Conservation (phyloP, 2,113 vertebrate species). For the Paradoxurus hermaphroditus region DNA sequence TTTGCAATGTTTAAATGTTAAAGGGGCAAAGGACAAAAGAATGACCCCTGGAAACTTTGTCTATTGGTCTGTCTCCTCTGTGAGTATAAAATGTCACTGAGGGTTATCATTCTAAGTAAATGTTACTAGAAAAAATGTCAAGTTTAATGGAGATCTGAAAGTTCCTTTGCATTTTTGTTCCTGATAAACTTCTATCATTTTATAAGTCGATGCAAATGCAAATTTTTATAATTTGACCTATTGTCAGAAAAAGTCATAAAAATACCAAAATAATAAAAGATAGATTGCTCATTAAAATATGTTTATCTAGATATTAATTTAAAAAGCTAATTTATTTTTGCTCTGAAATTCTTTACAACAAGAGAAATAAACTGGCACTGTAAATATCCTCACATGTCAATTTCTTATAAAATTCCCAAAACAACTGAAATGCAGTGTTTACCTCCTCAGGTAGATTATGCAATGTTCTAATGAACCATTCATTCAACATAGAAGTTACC, state of each 20-base stretch:
- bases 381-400: neutral
- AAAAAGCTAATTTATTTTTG: slow-evolving; percentile 5
- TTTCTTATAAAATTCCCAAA: slow-evolving; percentile 43
- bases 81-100: slow-evolving; percentile 33
- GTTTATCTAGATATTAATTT: neutral
- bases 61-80: neutral
- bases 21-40: neutral
- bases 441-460: slow-evolving; percentile 14
- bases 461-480: slow-evolving; percentile 40
- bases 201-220: slow-evolving; percentile 13
- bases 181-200: slow-evolving; percentile 39
- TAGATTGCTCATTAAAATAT: slow-evolving; percentile 41
- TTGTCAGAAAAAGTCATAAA: neutral
- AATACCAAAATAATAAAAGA: slow-evolving; percentile 46
- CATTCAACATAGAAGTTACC: slow-evolving; percentile 52
- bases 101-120: slow-evolving; percentile 49
- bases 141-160: slow-evolving; percentile 31
- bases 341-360: slow-evolving; percentile 44
- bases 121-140: slow-evolving; percentile 42
- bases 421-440: neutral
- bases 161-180: slow-evolving; percentile 49
- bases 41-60: neutral
- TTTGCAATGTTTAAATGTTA: neutral
- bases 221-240: slow-evolving; percentile 59
- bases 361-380: neutral